These are phyloP conservation scores for Himalopsyche phryganea DNA, from an alignment of 1,140 invertebrate species.

Conservation along the genomic window DNA sequence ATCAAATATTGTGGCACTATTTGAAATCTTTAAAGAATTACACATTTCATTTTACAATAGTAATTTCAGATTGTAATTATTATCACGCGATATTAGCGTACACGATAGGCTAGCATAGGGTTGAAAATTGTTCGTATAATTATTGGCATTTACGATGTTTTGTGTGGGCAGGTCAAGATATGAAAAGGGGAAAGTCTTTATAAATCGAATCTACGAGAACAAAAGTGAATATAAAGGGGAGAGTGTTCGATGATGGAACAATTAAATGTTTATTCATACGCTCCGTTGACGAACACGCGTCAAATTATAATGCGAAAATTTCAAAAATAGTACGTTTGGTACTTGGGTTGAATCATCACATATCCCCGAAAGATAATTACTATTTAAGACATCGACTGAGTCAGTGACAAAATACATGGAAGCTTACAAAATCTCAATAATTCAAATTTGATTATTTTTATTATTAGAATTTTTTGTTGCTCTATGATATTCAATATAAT, in stretches of 20 bases:
- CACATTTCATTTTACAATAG: too few relatives aligned
- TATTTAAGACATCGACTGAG: too few relatives aligned
- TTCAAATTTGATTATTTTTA: too few relatives aligned
- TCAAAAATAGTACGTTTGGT: neutral
- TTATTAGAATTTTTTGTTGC: too few relatives aligned
- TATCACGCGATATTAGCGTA: neutral
- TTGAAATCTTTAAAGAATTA: too few relatives aligned
- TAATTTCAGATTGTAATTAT: too few relatives aligned
- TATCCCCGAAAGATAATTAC: too few relatives aligned
- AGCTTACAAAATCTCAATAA: too few relatives aligned
- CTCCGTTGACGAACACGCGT: conserved; percentile 16
- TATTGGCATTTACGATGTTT: neutral
- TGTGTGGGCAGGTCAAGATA: neutral
- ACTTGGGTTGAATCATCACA: too few relatives aligned
- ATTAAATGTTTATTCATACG: conserved; percentile 33
- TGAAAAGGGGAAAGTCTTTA: conserved; percentile 9
- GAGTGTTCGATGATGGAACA: conserved; percentile 23
- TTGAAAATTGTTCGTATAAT: neutral
- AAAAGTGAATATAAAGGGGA: conserved; percentile 16
- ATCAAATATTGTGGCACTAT: too few relatives aligned
- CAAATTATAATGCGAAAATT: conserved; percentile 21
- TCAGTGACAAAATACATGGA: too few relatives aligned
- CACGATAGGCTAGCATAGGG: neutral
- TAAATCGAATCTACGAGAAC: conserved; percentile 25
- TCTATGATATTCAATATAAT: too few relatives aligned